These are phyloP conservation scores for Pseudomyrmex sp. DNA, from an alignment of 1,140 invertebrate genomes.

Conservation along the genomic window DNA sequence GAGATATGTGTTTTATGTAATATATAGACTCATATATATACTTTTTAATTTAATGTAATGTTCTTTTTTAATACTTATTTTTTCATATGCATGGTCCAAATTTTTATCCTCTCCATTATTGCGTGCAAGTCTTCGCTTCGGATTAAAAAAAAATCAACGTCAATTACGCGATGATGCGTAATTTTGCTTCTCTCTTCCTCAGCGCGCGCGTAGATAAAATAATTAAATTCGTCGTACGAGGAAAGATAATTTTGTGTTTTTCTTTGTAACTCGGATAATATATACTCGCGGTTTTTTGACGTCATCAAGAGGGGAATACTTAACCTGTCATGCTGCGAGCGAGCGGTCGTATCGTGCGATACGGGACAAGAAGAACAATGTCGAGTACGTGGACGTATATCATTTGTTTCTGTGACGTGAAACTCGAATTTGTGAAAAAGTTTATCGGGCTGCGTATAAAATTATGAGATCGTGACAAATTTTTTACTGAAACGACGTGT, in stretches of 20 bases:
- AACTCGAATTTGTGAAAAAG: background rate
- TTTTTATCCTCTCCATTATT: background rate
- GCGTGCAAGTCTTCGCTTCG: too few species aligned
- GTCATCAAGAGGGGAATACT: constrained; percentile 16
- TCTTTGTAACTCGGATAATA: too few species aligned
- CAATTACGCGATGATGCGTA: too few species aligned
- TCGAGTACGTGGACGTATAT: constrained; percentile 70
- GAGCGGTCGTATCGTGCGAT: constrained; percentile 36
- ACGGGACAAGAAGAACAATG: constrained; percentile 71
- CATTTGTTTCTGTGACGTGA: background rate
- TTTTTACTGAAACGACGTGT: too few species aligned
- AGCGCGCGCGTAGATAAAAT: background rate
- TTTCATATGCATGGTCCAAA: constrained; percentile 44
- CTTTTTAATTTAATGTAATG: constrained; percentile 58
- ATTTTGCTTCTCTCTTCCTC: too few species aligned
- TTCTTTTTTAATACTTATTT: constrained; percentile 77
- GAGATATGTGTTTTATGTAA: constrained; percentile 50
- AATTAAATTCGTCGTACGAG: background rate
- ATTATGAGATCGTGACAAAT: background rate
- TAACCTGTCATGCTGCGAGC: constrained; percentile 72
- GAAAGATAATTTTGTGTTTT: background rate
- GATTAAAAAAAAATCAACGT: too few species aligned
- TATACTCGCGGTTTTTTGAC: constrained; percentile 3
- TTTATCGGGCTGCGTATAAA: background rate
- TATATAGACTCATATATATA: constrained; percentile 64